Evolutionary conservation across 2,888 invertebrate genomes (phyloP).

Genomic region (Ecdyonurus torrentis): DNA sequence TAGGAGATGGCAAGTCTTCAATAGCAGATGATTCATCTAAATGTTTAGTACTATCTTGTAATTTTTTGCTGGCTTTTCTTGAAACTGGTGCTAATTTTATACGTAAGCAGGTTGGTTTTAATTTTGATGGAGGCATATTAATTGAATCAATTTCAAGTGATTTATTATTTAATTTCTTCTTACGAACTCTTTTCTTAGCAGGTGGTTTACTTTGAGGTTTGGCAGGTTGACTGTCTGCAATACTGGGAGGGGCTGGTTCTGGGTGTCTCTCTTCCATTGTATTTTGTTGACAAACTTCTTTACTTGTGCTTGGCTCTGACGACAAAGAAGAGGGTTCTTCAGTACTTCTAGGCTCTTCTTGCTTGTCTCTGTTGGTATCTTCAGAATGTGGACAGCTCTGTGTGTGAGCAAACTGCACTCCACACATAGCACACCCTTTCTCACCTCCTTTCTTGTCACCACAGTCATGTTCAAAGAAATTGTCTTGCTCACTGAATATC

Average conservation of each 20-base stretch:
- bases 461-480: conserved; percentile 60
- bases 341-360: too few relatives aligned
- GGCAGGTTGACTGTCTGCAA: not conserved
- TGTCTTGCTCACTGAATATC: conserved; percentile 56
- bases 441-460: conserved; percentile 10
- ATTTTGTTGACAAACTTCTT: not conserved
- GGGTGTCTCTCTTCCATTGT: not conserved
- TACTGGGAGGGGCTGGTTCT: not conserved
- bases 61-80: not conserved
- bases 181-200: not conserved
- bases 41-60: too few relatives aligned
- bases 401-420: conserved; percentile 24
- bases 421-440: conserved; percentile 25
- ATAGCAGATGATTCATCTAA: not conserved
- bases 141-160: too few relatives aligned
- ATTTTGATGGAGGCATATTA: not conserved
- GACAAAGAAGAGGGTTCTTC: too few relatives aligned
- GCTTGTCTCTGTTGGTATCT: not conserved
- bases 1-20: not conserved
- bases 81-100: not conserved
- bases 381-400: conserved; percentile 21
- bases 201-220: not conserved
- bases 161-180: too few relatives aligned
- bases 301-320: not conserved
- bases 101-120: not conserved